Conservation (phyloP, 2,113 vertebrate genomes). For the Balaenoptera acutorostrata region DNA sequence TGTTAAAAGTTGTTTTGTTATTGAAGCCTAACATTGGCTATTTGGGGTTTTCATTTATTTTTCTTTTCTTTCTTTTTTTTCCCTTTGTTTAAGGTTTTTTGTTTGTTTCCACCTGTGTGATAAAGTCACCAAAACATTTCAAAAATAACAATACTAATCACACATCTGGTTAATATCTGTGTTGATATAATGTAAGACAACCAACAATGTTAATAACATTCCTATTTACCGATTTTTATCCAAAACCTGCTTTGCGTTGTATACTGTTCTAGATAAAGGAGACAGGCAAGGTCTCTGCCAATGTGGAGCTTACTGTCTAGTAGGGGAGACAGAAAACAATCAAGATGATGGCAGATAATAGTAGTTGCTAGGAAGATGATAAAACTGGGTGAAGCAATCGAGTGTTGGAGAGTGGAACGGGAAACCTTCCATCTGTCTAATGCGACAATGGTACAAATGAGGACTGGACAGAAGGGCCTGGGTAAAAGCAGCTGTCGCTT, state of each 20-base stretch:
- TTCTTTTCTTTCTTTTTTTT: not conserved
- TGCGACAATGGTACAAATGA: accelerated
- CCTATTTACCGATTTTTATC: not conserved
- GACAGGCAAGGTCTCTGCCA: not conserved
- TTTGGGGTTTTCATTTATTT: not conserved
- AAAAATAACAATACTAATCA: not conserved
- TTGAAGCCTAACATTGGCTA: not conserved
- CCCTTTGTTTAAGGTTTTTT: not conserved
- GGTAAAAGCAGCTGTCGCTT: not conserved
- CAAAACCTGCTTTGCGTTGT: not conserved
- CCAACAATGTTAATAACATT: not conserved
- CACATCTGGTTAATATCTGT: not conserved
- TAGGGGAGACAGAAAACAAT: not conserved
- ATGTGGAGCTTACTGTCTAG: not conserved
- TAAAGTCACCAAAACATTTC: not conserved
- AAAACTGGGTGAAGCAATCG: not conserved
- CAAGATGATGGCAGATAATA: not conserved
- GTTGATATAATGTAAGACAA: not conserved
- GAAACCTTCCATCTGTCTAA: no score
- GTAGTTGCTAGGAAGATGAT: not conserved
- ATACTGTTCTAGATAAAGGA: not conserved
- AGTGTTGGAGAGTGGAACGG: not conserved
- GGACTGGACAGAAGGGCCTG: not conserved
- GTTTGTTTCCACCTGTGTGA: not conserved
- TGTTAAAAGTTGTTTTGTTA: not conserved